phyloP scores from a whole-genome alignment of 2,888 invertebrate species.

The Dicranocentrus wangi region DNA sequence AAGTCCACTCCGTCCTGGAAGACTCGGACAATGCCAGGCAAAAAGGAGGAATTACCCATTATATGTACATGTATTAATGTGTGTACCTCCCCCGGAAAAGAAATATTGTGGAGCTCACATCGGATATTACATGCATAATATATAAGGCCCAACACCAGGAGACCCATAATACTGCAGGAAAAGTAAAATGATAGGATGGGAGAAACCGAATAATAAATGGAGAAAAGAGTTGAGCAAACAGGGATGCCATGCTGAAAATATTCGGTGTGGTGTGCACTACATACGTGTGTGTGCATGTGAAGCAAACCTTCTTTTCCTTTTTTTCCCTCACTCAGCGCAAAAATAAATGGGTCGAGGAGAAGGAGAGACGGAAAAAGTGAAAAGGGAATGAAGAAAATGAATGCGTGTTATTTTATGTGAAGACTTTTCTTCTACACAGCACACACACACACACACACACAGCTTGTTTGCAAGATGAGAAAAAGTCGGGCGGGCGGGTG shows the following conservation, averaged over 20 bases:
- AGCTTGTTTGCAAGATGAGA: constrained; percentile 33
- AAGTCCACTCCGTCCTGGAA: too few species aligned
- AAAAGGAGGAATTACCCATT: neutral
- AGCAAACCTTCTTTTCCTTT: neutral
- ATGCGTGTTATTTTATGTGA: constrained; percentile 39
- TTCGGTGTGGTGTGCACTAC: too few species aligned
- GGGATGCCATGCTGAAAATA: neutral
- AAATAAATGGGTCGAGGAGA: constrained; percentile 62
- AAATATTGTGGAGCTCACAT: neutral
- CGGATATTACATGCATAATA: neutral
- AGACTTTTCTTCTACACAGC: constrained; percentile 26
- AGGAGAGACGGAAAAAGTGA: constrained; percentile 36
- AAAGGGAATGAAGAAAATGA: constrained; percentile 45
- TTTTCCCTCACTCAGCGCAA: constrained; percentile 26
- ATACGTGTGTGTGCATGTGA: too few species aligned
- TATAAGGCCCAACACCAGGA: neutral
- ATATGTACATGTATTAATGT: too few species aligned
- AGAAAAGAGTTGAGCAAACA: constrained; percentile 59
- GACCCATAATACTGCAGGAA: neutral
- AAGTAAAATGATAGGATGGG: constrained; percentile 32
- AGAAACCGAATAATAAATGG: constrained; percentile 48
- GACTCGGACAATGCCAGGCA: neutral
- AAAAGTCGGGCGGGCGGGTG: constrained; percentile 16
- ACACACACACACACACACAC: too few species aligned
- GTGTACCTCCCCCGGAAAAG: too few species aligned